Evolutionary conservation across 2,113 vertebrate species (phyloP), one percentile per base, ranked within the genome.

Genomic region (Eptatretus burgeri): DNA sequence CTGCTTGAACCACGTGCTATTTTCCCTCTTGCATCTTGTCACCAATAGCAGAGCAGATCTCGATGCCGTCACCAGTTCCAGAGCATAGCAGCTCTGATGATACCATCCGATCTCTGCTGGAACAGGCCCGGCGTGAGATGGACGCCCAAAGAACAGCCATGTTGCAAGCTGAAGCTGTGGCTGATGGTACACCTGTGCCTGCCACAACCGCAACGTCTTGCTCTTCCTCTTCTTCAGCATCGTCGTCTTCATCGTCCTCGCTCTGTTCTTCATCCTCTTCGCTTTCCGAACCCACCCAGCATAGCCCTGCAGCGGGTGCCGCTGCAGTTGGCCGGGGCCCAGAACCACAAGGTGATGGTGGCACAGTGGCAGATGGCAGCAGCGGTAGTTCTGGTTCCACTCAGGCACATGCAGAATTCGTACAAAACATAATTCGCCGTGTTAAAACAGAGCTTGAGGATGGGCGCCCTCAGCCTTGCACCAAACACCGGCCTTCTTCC

Each of bases 401-500:
- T 60, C 56, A 60, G 12, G 95, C 89, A 1, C 91, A 88, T 0
- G 89, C 87, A 0, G 86, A 82, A 63, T 98, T 94, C 0, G 91
- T 98, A 51, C 91, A 95, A 74, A 94, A 81, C 76, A 98, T 98
- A 69, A 98, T 98, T 72, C 82, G 84, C 2, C 88, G 89, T 74
- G 91, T 98, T 66, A 98, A 98, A 71, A 84, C 89, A 0, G 91
- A 95, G 74, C 93, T 98, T 0, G 88, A 88, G 0, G 88, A 98
- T 0, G 82, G 81, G 0, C 83, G 91, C 64, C 76, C 81, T 51
- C 94, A 88, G 70, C 91, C 94, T 0, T 85, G 94, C 56, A 20
- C n/a, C 56, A 60, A 60, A 60, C 20, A 60, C 56, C 56, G 56
- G 56, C n/a, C 56, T n/a, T 60, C 56, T 2, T 13, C 56, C 27